Evolutionary conservation across 1,140 invertebrate species (phyloP).

Genomic region (Solen grandis): DNA sequence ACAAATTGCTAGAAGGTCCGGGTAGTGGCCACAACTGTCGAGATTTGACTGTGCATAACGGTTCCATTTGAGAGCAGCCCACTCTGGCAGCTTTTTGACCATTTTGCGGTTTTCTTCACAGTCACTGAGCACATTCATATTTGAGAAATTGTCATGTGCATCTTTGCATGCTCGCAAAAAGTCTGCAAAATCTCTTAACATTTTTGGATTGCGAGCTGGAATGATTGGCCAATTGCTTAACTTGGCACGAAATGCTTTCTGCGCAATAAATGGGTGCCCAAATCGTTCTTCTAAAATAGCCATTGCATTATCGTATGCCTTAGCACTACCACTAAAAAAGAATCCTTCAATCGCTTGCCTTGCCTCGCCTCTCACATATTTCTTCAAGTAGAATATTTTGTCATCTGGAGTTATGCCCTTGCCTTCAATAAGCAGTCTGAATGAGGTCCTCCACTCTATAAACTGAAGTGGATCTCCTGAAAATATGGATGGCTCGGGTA

Average conservation of each 20-base stretch:
- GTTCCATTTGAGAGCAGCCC: conserved; percentile 34
- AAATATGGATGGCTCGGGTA: conserved; percentile 10
- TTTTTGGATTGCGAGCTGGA: neutral
- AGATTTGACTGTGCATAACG: conserved; percentile 5
- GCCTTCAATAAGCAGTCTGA: conserved; percentile 4
- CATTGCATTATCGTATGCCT: conserved; percentile 27
- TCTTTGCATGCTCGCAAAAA: conserved; percentile 30
- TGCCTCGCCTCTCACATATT: conserved; percentile 19
- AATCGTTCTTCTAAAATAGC: conserved; percentile 20
- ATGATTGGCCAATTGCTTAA: conserved; percentile 20
- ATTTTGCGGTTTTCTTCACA: conserved; percentile 35
- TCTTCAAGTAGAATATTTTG: conserved; percentile 7
- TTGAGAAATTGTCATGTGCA: neutral
- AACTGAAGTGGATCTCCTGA: conserved; percentile 13
- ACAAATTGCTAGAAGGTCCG: conserved; percentile 11
- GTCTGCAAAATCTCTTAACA: conserved; percentile 24
- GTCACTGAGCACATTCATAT: conserved; percentile 15
- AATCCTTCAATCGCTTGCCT: conserved; percentile 13
- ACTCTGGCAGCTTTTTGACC: conserved; percentile 39
- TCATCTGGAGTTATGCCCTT: conserved; percentile 10
- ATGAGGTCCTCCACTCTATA: conserved; percentile 15
- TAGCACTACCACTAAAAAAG: conserved; percentile 11
- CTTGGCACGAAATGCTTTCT: conserved; percentile 2
- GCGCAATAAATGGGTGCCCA: conserved; percentile 27
- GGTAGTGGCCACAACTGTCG: neutral